phyloP scores from a whole-genome alignment of 2,888 invertebrate species.

The Drosophila neoperkinsi region DNA sequence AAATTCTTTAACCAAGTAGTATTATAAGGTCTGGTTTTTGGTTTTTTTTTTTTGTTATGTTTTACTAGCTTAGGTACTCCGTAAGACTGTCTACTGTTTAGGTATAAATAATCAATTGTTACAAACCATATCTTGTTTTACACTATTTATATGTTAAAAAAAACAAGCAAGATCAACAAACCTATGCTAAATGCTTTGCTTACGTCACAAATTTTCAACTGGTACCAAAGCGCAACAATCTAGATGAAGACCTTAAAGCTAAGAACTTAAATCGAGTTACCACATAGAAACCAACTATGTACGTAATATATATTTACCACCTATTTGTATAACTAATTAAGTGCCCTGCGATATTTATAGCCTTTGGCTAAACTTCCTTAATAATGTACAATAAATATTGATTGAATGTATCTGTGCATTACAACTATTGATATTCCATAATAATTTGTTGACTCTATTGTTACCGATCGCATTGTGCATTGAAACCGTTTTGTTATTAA shows the following conservation, averaged over 20 bases:
- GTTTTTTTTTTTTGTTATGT: constrained; percentile 22
- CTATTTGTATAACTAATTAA: constrained; percentile 24
- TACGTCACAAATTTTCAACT: constrained; percentile 59
- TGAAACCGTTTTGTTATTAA: constrained; percentile 67
- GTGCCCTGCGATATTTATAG: constrained; percentile 73
- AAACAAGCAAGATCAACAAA: background rate
- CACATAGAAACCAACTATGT: constrained; percentile 43
- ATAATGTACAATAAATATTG: constrained; percentile 37
- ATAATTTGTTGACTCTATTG: constrained; percentile 31
- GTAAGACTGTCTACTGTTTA: constrained; percentile 75
- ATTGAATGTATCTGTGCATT: constrained; percentile 14
- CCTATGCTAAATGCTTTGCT: constrained; percentile 27
- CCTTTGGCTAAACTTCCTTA: constrained; percentile 53
- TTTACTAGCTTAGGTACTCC: constrained; percentile 42
- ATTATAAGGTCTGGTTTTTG: constrained; percentile 17
- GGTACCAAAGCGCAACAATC: constrained; percentile 65
- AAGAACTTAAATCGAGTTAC: constrained; percentile 29
- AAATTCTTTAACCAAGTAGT: constrained; percentile 7
- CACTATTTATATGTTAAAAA: constrained; percentile 37
- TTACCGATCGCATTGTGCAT: constrained; percentile 19
- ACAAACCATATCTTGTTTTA: constrained; percentile 22
- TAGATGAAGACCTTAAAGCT: constrained; percentile 20
- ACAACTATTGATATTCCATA: constrained; percentile 67
- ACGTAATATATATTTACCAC: constrained; percentile 7
- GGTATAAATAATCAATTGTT: constrained; percentile 38